These are phyloP conservation scores for Schlechtendalia chinensis DNA, from an alignment of 1,140 invertebrate genomes.

Conservation along the genomic window DNA sequence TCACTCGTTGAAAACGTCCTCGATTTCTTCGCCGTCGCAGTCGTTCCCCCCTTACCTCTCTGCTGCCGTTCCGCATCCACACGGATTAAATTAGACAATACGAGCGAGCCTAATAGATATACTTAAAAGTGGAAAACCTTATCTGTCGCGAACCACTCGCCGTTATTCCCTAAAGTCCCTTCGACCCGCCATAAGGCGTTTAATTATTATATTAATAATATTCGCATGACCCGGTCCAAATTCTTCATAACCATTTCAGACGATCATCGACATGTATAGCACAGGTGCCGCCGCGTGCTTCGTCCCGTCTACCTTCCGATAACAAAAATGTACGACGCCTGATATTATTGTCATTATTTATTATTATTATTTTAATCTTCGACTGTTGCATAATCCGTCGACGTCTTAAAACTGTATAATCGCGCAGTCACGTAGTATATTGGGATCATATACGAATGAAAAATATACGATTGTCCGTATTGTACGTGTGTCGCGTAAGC, in stretches of 20 bases:
- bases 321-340: not conserved
- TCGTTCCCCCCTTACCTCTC: not conserved
- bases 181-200: not conserved
- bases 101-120: not conserved
- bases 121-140: slow-evolving; percentile 26
- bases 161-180: not conserved
- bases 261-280: not conserved
- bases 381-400: too few relatives aligned
- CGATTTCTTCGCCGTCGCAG: too few relatives aligned
- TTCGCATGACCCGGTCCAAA: too few relatives aligned
- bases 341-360: too few relatives aligned
- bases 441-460: too few relatives aligned
- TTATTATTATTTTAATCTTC: too few relatives aligned
- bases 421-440: too few relatives aligned
- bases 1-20: not conserved
- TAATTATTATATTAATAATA: slow-evolving; percentile 1
- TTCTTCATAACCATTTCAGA: not conserved
- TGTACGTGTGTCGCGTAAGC: too few relatives aligned
- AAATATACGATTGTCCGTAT: too few relatives aligned
- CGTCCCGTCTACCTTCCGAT: not conserved
- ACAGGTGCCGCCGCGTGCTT: not conserved
- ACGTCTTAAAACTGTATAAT: too few relatives aligned
- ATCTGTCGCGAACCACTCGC: slow-evolving; percentile 23
- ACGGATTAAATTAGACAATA: slow-evolving; percentile 9
- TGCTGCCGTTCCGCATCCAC: not conserved